Base-by-base conservation (phyloP, 2,888 invertebrate genomes). In the Apotomis turbidana region DNA sequence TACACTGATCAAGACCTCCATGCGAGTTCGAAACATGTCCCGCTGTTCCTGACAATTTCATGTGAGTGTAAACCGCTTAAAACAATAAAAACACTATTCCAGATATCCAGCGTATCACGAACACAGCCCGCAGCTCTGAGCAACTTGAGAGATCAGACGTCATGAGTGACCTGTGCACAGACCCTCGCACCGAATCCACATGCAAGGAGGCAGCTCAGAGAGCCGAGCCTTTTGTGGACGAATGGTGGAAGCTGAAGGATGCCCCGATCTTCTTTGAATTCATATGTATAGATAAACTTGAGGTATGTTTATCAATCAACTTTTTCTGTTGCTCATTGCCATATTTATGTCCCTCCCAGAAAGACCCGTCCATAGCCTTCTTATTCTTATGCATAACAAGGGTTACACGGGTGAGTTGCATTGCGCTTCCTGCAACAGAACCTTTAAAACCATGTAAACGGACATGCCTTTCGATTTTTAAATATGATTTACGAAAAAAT, bases 221-320 rank as follows among this genome's bases (percentile, higher is more conserved):
- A 54, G 66, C 66, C 3, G 46, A 36, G 12, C 2, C 55, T 6
- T 46, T 46, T 13, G 13, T n/a, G 4, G 55, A 57, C 2, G 15
- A 66, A 5, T 66, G 66, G 66, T 66, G 27, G 66, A 3, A 27
- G 27, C 55, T 55, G 13, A 12, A 55, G 0, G 66, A 66, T 6
- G 5, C 55, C 15, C 27, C 57, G 8, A 54, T 46, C 9, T 57
- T 66, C 27, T 55, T 66, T n/a, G 44, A 57, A 5, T 46, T 55
- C n/a, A 66, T 66, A 4, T 66, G 66, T 57, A 66, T 66, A 27
- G 46, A 66, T 36, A 57, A 57, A 36, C 66, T 66, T n/a, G 55
- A 57, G 66, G 66, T 66, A 8, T 5, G 44, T 57, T 38, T 13
- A 0, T 3, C 13, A 27, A 27, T 27, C 27, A 27, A 27, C 27